Percentiles rank a stretch among this genome's conserved stretches.
Conservation (phyloP, 2,797 vertebrate species). For the Nyctalus aviator region DNA sequence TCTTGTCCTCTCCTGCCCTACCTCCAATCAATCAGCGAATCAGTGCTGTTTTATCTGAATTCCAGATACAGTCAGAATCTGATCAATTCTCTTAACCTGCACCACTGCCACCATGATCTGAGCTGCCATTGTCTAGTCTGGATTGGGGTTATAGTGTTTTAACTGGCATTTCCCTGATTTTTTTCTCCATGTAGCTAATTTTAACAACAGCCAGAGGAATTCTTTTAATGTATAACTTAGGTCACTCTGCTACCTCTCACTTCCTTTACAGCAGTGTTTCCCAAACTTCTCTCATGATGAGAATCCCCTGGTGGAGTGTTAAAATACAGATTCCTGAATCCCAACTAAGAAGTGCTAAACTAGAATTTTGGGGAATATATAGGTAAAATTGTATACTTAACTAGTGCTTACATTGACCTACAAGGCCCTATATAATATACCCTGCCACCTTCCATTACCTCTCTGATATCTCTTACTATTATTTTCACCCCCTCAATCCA, state of each 20-base stretch:
- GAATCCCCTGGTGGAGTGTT: too few relatives aligned
- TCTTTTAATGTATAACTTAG: neutral
- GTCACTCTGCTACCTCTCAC: neutral
- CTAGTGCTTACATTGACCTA: neutral
- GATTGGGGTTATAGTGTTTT: neutral
- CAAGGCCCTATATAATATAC: neutral
- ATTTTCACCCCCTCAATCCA: accelerated
- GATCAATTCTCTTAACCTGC: neutral
- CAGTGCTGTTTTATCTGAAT: neutral
- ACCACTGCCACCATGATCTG: neutral
- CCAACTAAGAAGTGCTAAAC: too few relatives aligned
- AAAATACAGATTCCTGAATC: too few relatives aligned
- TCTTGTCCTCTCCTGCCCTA: neutral
- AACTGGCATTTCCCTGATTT: neutral
- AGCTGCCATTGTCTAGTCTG: neutral
- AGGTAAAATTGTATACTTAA: too few relatives aligned
- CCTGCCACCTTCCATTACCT: accelerated
- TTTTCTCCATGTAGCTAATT: neutral
- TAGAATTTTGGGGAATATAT: too few relatives aligned
- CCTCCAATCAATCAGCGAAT: neutral
- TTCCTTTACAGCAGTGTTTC: neutral
- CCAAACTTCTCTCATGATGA: too few relatives aligned
- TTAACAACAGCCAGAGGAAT: neutral
- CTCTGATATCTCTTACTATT: neutral
- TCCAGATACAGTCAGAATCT: neutral